These are phyloP conservation scores for Scolopax bukidnonensis DNA, from an alignment of 2,797 vertebrate genomes.

Conservation along the genomic window DNA sequence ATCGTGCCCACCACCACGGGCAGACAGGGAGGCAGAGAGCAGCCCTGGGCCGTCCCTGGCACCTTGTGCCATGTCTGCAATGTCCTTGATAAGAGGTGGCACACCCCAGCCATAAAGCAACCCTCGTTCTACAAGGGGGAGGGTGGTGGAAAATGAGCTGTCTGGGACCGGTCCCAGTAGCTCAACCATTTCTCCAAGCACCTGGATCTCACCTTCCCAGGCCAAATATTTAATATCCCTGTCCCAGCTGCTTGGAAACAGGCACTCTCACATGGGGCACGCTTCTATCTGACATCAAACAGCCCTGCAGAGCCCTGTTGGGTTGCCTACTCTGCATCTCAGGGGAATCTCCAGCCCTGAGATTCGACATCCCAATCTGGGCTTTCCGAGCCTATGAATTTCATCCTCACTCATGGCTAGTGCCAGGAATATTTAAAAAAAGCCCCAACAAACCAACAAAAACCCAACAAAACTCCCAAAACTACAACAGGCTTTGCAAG, in stretches of 20 bases:
- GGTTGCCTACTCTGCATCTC: background rate
- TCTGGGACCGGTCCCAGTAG: background rate
- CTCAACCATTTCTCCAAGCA: background rate
- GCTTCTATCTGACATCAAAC: background rate
- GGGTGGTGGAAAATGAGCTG: background rate
- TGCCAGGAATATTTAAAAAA: background rate
- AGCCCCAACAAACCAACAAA: background rate
- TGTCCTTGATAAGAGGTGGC: background rate
- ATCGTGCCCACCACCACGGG: background rate
- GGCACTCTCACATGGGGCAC: background rate
- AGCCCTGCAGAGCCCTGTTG: background rate
- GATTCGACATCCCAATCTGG: background rate
- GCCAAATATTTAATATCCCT: background rate
- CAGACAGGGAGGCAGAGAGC: fast-evolving
- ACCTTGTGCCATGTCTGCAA: background rate
- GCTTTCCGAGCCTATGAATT: background rate
- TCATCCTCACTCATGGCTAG: background rate
- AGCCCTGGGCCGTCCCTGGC: background rate
- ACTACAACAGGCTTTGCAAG: background rate
- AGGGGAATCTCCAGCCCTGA: background rate
- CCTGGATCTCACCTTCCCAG: background rate
- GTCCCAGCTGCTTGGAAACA: background rate
- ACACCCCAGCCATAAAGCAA: background rate
- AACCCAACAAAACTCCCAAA: background rate
- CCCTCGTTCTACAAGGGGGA: background rate